Evolutionary conservation across 2,797 vertebrate species (phyloP), one percentile per base, ranked within the genome.

Genomic region (Malurus splendens): DNA sequence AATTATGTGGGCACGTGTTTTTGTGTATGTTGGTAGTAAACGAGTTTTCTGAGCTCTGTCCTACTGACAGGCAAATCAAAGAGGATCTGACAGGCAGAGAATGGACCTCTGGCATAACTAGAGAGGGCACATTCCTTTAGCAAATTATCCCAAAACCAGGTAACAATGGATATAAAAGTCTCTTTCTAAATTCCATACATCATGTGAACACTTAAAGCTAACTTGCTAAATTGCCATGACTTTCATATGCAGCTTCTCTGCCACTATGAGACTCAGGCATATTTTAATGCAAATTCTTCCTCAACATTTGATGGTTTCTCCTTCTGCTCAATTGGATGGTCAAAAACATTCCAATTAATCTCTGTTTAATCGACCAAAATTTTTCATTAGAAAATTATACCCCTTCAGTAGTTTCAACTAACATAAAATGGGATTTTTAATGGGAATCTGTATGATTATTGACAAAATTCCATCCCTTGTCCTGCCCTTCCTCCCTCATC

Each of bases 231-330:
- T 33, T 44, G 7, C 38, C 20, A 11, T 51, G 32, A 54, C n/a
- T 82, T 86, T 65, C 39, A 44, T 42, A 17, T 27, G 42, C 9
- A 41, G 14, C 62, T 88, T 61, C 22, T 73, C 65, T 82, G 23
- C 7, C 38, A 11, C 41, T 48, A 3, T 19, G 28, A 75, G 44
- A 51, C 33, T 42, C 47, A 71, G 24, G 7, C 42, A 30, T 8
- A 14, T 84, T 92, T 88, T 36, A 66, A 73, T 64, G 33, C 6
- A 89, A 76, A 78, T 82, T 64, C 45, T 79, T 70, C 54, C 47
- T 75, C 62, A 62, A 30, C 19, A 44, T 68, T 25, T 76, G n/a
- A 50, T 52, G 33, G 25, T 3, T 4, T 70, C 27, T 47, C 18
- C 36, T 92, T 83, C 36, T 68, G 33, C 6, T 12, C 59, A 80